Evolutionary conservation across 2,113 vertebrate species (phyloP).

Genomic region (Salvelinus sp.): DNA sequence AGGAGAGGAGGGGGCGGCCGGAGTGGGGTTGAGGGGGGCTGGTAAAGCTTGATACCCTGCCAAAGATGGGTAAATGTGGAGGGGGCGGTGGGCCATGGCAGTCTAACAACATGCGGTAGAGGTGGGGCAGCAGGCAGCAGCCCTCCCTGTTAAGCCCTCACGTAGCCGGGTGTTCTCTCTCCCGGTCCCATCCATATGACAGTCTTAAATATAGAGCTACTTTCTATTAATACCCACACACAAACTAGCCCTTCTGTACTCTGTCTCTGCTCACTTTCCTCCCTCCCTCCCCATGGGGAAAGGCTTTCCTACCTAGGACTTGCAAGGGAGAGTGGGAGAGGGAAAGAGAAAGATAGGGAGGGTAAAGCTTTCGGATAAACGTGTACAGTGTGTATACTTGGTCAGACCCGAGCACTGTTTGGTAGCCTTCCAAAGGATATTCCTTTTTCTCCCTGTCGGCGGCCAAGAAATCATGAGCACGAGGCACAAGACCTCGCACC

Average conservation of each 20-base stretch:
- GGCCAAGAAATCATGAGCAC: conserved; percentile 56
- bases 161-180: neutral
- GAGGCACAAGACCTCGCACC: conserved; percentile 47
- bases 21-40: conserved; percentile 4
- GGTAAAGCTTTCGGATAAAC: conserved; percentile 47
- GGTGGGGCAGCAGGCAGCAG: conserved; percentile 34
- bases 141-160: conserved; percentile 33
- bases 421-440: conserved; percentile 57
- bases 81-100: conserved; percentile 22
- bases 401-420: conserved; percentile 27
- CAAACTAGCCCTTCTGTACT: conserved; percentile 27
- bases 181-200: conserved; percentile 51
- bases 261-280: conserved; percentile 4
- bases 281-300: conserved; percentile 19
- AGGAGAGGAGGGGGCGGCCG: conserved; percentile 1
- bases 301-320: conserved; percentile 23
- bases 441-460: conserved; percentile 48
- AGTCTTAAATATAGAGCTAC: conserved; percentile 65
- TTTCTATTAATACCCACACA: conserved; percentile 68
- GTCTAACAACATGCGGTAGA: conserved; percentile 44
- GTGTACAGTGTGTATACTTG: conserved; percentile 46
- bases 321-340: conserved; percentile 5
- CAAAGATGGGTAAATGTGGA: conserved; percentile 66
- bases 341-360: neutral
- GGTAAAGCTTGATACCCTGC: conserved; percentile 55